A percentile compares a stretch with the other conserved stretches of the same genome.
These are phyloP conservation scores for Oligia strigilis DNA, from an alignment of 2,888 invertebrate genomes.

Conservation along the genomic window DNA sequence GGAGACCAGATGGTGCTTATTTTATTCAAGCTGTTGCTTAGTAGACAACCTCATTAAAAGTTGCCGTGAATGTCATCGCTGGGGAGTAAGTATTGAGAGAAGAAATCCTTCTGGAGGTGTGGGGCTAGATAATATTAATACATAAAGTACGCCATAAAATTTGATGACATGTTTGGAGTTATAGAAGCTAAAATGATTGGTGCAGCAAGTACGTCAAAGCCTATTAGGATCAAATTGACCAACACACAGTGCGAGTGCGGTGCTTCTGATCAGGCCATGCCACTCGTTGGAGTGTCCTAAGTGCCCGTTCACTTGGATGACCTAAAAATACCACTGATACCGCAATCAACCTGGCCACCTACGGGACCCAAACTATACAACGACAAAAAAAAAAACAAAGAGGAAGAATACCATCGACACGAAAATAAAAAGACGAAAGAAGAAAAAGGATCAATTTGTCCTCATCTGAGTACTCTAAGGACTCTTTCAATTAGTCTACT, in stretches of 20 bases:
- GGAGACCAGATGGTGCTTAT: slow-evolving; percentile 9
- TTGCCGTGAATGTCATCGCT: not conserved
- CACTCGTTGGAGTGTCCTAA: no score
- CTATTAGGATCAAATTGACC: not conserved
- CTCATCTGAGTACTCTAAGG: not conserved
- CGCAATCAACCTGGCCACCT: no score
- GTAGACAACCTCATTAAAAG: not conserved
- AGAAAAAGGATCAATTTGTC: not conserved
- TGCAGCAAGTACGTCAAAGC: not conserved
- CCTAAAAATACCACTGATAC: no score
- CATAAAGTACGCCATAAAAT: not conserved
- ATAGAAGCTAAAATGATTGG: not conserved
- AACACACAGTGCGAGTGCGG: no score
- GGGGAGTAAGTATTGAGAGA: not conserved
- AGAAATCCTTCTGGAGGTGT: not conserved
- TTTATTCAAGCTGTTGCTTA: not conserved
- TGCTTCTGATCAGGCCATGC: not conserved
- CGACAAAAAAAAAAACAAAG: not conserved
- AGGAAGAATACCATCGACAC: not conserved
- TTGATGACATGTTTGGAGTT: not conserved
- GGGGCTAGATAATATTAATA: not conserved
- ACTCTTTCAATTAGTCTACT: slow-evolving; percentile 6
- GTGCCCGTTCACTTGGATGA: no score
- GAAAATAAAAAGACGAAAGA: not conserved
- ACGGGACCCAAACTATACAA: no score